phyloP scores from a whole-genome alignment of 2,888 invertebrate genomes.

The Ormyrus thymus region DNA sequence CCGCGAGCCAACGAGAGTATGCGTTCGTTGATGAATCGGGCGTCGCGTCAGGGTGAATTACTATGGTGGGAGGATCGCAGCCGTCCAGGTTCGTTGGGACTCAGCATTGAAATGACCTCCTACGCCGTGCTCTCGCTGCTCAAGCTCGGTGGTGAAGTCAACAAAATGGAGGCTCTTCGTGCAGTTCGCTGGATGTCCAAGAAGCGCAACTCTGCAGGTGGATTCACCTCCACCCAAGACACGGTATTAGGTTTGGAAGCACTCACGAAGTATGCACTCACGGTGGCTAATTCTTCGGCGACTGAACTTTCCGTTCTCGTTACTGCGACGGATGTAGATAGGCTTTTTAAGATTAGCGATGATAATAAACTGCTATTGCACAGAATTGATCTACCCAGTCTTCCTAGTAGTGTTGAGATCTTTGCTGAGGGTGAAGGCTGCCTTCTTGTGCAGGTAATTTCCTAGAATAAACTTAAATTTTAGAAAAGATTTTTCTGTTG shows the following conservation, averaged over 20 bases:
- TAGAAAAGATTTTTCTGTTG: too few species aligned
- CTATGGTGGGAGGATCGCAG: conserved; percentile 77
- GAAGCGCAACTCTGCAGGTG: conserved; percentile 82
- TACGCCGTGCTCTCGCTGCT: conserved; percentile 81
- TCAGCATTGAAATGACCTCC: conserved; percentile 82
- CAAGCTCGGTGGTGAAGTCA: conserved; percentile 75
- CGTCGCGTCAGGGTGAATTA: conserved; percentile 71
- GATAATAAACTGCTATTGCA: conserved; percentile 77
- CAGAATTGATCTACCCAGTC: conserved; percentile 72
- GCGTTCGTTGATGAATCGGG: conserved; percentile 72
- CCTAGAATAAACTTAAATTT: too few species aligned
- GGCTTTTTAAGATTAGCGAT: conserved; percentile 74
- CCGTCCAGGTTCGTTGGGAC: conserved; percentile 75
- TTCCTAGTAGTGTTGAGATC: conserved; percentile 75
- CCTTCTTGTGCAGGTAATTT: conserved; percentile 77
- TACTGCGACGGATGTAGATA: conserved; percentile 73
- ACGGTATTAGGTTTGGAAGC: conserved; percentile 80
- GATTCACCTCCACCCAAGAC: conserved; percentile 86
- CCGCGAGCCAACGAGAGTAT: conserved; percentile 74
- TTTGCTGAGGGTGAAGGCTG: conserved; percentile 78
- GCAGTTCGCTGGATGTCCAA: conserved; percentile 85
- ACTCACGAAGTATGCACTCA: conserved; percentile 77
- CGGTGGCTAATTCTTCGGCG: conserved; percentile 72
- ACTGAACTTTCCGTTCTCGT: conserved; percentile 75
- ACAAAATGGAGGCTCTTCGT: conserved; percentile 78